phyloP scores from a whole-genome alignment of 1,140 invertebrate genomes.

The Drosophila neocordata region DNA sequence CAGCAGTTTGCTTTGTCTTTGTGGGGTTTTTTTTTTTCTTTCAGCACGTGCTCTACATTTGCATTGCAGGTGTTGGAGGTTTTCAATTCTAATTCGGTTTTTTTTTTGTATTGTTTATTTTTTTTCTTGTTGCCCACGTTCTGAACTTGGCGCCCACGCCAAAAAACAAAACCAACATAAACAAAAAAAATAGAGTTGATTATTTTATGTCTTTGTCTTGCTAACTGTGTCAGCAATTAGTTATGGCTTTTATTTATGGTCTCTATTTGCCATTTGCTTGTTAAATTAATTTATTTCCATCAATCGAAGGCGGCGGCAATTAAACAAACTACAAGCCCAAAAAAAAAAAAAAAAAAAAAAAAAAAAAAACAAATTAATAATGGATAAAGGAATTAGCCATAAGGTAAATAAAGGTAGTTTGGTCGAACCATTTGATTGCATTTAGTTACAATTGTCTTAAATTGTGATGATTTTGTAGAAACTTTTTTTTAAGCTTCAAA shows the following conservation, averaged over 20 bases:
- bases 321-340: conserved; percentile 2
- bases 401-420: not conserved
- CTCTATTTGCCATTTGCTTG: conserved; percentile 69
- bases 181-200: conserved; percentile 6
- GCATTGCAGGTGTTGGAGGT: conserved; percentile 43
- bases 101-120: conserved; percentile 14
- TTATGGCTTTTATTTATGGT: conserved; percentile 71
- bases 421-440: not conserved
- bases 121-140: conserved; percentile 34
- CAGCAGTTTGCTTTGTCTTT: conserved; percentile 30
- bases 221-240: conserved; percentile 79
- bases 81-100: conserved; percentile 37
- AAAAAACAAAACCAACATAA: conserved; percentile 22
- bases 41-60: conserved; percentile 57
- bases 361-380: conserved; percentile 9
- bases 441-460: not conserved
- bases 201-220: conserved; percentile 64
- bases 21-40: conserved; percentile 18
- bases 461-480: too few relatives aligned
- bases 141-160: conserved; percentile 68
- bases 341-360: conserved; percentile 13
- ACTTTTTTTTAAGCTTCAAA: too few relatives aligned
- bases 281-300: conserved; percentile 61
- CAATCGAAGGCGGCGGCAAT: conserved; percentile 13
- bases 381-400: too few relatives aligned